A percentile compares a stretch with the other conserved stretches of the same genome.
These are phyloP conservation scores for Grammomys dolichurus DNA, from an alignment of 2,113 vertebrate species.

Conservation along the genomic window DNA sequence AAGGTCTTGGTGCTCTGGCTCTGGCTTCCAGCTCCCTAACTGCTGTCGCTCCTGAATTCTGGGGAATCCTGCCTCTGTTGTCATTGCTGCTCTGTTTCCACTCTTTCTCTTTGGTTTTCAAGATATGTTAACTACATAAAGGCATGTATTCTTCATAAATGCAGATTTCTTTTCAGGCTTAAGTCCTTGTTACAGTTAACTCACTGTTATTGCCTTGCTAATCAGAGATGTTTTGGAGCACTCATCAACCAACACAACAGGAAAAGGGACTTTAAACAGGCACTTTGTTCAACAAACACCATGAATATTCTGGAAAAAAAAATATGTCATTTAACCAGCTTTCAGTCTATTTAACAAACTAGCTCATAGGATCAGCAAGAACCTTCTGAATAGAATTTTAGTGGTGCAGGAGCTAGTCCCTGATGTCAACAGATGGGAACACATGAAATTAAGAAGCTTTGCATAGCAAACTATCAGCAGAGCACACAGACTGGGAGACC, in stretches of 20 bases:
- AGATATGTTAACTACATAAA: background rate
- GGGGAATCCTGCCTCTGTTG: background rate
- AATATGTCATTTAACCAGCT: slow-evolving; percentile 45
- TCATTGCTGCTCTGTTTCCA: background rate
- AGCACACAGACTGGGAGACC: background rate
- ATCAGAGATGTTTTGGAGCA: background rate
- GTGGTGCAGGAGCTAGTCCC: background rate
- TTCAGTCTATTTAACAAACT: slow-evolving; percentile 40
- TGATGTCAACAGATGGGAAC: background rate
- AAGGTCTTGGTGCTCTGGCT: background rate
- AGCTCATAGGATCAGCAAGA: background rate
- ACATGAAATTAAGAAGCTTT: background rate
- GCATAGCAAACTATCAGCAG: background rate
- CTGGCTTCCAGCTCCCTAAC: background rate
- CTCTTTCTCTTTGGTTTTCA: background rate
- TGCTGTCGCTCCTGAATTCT: background rate
- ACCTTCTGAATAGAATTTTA: background rate
- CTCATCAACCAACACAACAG: background rate
- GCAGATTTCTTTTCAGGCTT: background rate
- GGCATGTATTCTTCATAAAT: slow-evolving; percentile 37
- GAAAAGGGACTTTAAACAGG: slow-evolving; percentile 42
- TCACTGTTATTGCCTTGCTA: slow-evolving; percentile 24
- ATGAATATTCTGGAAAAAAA: slow-evolving; percentile 14
- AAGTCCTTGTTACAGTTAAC: slow-evolving; percentile 17
- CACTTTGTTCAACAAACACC: slow-evolving; percentile 16